Conservation (phyloP, 2,797 vertebrate species). For the Psittacula derbiana region DNA sequence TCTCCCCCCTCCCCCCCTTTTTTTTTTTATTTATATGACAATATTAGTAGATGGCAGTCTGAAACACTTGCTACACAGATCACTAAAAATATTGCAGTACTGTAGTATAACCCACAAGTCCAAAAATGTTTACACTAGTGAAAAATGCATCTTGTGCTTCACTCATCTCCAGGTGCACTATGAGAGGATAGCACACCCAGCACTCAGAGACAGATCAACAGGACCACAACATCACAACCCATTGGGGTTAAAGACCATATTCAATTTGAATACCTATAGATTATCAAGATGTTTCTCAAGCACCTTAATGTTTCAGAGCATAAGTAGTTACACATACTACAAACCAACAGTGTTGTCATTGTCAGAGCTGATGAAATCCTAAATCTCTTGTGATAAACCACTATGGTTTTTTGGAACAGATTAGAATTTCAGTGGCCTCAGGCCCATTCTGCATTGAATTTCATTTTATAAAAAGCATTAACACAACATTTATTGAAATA, state of each 20-base stretch:
- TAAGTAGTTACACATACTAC: neutral
- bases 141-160: neutral
- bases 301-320: neutral
- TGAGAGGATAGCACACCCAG: neutral
- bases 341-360: rapidly evolving
- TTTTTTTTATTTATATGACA: neutral
- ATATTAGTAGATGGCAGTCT: neutral
- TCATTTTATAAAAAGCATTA: neutral
- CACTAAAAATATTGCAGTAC: neutral
- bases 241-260: neutral
- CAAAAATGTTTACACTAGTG: neutral
- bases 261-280: neutral
- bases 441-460: neutral
- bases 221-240: neutral
- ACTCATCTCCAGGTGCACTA: neutral
- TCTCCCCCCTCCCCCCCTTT: rapidly evolving
- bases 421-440: neutral
- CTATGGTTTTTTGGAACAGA: neutral
- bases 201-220: neutral
- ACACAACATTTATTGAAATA: neutral
- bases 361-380: neutral
- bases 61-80: neutral
- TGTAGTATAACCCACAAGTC: neutral
- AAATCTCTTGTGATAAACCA: neutral
- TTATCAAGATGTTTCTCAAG: neutral